A percentile compares a stretch with the other conserved stretches of the same genome.
These are phyloP conservation scores for Mus spicilegus DNA, from an alignment of 2,113 vertebrate genomes.

Conservation along the genomic window DNA sequence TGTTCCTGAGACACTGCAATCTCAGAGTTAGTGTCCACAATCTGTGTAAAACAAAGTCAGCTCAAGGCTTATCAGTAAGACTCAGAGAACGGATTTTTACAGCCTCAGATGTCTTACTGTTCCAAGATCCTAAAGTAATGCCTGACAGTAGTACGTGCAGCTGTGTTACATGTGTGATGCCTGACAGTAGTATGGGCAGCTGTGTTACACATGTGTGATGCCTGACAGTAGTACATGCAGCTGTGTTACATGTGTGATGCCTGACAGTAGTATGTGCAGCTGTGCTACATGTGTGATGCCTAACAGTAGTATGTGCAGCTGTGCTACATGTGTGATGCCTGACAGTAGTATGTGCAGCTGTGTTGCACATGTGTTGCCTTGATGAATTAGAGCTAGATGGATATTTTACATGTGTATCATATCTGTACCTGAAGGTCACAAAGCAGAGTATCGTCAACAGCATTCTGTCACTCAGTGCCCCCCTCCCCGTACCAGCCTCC, in stretches of 20 bases:
- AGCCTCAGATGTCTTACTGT: neutral
- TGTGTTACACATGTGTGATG: no score
- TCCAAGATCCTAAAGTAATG: neutral
- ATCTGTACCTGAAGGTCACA: neutral
- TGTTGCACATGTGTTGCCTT: neutral
- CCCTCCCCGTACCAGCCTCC: neutral
- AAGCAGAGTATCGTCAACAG: neutral
- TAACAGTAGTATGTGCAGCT: no score
- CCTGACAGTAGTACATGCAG: no score
- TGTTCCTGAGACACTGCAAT: slow-evolving; percentile 7
- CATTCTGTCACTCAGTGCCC: neutral
- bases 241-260: no score
- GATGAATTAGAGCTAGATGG: neutral
- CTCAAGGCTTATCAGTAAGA: neutral
- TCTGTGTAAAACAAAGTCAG: neutral
- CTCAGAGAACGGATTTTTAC: neutral
- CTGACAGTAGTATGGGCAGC: no score
- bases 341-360: no score
- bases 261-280: no score
- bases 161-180: no score
- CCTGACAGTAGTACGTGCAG: neutral
- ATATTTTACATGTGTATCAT: no score
- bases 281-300: neutral
- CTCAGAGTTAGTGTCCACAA: neutral
- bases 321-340: no score